phyloP scores from a whole-genome alignment of 2,888 invertebrate genomes.

The Hypena proboscidalis region DNA sequence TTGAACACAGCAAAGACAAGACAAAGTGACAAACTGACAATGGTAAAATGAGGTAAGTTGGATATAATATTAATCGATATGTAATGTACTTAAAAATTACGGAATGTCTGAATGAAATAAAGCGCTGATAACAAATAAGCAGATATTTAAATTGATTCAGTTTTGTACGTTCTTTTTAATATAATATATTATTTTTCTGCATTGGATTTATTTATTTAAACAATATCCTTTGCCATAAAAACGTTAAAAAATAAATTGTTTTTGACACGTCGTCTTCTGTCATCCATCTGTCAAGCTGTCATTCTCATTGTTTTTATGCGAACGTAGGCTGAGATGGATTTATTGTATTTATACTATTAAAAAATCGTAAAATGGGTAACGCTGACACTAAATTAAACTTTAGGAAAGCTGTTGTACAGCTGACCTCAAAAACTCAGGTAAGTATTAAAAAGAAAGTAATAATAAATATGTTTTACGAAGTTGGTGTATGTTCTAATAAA shows the following conservation, averaged over 20 bases:
- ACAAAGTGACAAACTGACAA: constrained; percentile 20
- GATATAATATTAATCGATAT: background rate
- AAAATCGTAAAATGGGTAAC: constrained; percentile 93
- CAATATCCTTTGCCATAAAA: too few species aligned
- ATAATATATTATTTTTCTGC: too few species aligned
- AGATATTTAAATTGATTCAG: too few species aligned
- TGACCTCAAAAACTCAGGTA: constrained; percentile 98
- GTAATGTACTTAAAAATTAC: too few species aligned
- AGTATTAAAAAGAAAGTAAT: too few species aligned
- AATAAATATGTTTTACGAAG: too few species aligned
- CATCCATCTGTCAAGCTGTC: constrained; percentile 36
- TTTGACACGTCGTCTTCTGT: constrained; percentile 50
- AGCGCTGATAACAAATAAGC: too few species aligned
- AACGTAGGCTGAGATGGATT: constrained; percentile 64
- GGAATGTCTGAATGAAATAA: too few species aligned
- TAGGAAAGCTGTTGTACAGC: constrained; percentile 98
- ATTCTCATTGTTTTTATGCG: constrained; percentile 64
- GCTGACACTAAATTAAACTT: constrained; percentile 99
- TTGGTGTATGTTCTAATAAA: constrained; percentile 37
- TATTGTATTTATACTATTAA: constrained; percentile 52
- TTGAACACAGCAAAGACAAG: constrained; percentile 51
- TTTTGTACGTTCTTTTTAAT: too few species aligned
- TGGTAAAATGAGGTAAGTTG: constrained; percentile 1
- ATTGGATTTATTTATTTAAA: too few species aligned
- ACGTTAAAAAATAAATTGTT: constrained; percentile 19